Evolutionary conservation across 2,888 invertebrate species (phyloP).

Genomic region (Acheta domesticus): DNA sequence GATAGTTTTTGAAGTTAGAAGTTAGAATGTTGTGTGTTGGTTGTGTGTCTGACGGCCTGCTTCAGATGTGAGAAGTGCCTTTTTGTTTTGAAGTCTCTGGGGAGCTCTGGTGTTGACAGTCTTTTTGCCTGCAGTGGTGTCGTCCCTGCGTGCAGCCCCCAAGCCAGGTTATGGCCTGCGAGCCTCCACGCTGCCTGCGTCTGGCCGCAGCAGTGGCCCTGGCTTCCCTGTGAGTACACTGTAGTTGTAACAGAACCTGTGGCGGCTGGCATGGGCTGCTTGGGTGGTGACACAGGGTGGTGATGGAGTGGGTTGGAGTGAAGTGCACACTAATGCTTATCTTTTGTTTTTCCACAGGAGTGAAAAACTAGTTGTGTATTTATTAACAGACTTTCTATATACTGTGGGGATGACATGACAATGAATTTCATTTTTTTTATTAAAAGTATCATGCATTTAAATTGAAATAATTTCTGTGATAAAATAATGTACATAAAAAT

Average conservation of each 20-base stretch:
- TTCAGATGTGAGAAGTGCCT: too few relatives aligned
- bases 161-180: conserved; percentile 75
- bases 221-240: conserved; percentile 36
- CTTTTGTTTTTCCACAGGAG: neutral
- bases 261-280: conserved; percentile 21
- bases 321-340: neutral
- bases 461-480: too few relatives aligned
- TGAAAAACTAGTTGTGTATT: neutral
- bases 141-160: conserved; percentile 63
- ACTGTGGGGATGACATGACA: too few relatives aligned
- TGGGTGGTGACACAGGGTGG: conserved; percentile 8
- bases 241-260: neutral
- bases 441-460: too few relatives aligned
- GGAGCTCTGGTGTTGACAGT: neutral
- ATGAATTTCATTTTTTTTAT: too few relatives aligned
- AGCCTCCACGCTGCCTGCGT: conserved; percentile 70
- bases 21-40: too few relatives aligned
- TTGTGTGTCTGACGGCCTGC: too few relatives aligned
- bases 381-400: too few relatives aligned
- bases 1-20: too few relatives aligned
- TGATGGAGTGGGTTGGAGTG: conserved; percentile 21
- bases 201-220: conserved; percentile 49
- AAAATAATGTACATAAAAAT: too few relatives aligned
- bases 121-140: conserved; percentile 51
- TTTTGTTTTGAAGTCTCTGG: too few relatives aligned